Evolutionary conservation across 2,797 vertebrate genomes (phyloP), one percentile per base, ranked within the genome.

Genomic region (Diplodus sargus): DNA sequence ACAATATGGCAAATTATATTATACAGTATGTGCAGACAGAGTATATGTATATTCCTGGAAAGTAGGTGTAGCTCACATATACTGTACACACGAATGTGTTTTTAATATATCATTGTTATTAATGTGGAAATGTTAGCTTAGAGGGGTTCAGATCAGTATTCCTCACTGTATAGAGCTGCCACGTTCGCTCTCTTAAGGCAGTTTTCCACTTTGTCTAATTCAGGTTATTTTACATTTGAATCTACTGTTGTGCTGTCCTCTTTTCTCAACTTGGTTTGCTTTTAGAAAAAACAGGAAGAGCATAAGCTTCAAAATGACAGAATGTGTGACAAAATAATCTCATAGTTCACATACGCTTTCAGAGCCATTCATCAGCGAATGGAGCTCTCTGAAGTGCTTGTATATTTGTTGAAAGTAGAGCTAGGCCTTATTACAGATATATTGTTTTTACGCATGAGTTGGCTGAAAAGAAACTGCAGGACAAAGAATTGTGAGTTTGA

Each of bases 71-170:
- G 90, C 70, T 87, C 85, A 90, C 62, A 76, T 90, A 88, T 88
- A 90, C 86, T 90, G 87, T 91, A 87, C 86, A 90, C 87, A 83
- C 73, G 64, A 87, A 86, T 92, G 91, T 94, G 91, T 93, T 93
- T 91, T 91, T 82, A 86, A 78, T 88, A 83, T 90, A 73, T 87
- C 60, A 66, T 70, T 76, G 77, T 90, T 83, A 71, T 89, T 88
- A 57, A 75, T 84, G 90, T 89, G 84, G 80, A 87, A 53, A 70
- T 74, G 61, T 74, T 91, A 86, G 89, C 53, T 59, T 86, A 89
- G 82, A 81, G 51, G 78, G 70, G 78, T 61, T 85, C 82, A 74
- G 72, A 65, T 89, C 81, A 79, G 86, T 90, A 47, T 89, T 88
- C 78, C 53, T 72, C 70, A 54, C 67, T 47, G 28, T 17, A 8